Conservation (phyloP, 2,113 vertebrate species). For the Callipepla squamata region DNA sequence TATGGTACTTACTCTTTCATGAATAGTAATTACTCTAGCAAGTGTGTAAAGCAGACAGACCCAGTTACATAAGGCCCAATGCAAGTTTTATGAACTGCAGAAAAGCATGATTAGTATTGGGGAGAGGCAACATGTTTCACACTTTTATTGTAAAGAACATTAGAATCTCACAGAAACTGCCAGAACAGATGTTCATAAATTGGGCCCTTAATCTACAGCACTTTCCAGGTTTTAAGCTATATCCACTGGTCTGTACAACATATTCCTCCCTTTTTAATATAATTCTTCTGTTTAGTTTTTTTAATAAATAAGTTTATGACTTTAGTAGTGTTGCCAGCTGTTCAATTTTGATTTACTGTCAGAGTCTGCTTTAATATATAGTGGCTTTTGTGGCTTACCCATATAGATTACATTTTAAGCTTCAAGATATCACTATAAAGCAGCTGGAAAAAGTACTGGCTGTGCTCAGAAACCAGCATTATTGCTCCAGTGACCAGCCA, state of each 20-base stretch:
- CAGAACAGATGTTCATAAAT: conserved; percentile 74
- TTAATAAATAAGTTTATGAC: conserved; percentile 74
- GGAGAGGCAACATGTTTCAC: conserved; percentile 33
- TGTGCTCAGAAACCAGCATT: conserved; percentile 64
- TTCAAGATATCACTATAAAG: conserved; percentile 76
- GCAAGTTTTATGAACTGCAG: conserved; percentile 73
- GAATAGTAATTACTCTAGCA: conserved; percentile 50
- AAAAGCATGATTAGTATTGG: conserved; percentile 56
- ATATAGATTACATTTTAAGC: conserved; percentile 76
- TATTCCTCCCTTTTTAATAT: conserved; percentile 68
- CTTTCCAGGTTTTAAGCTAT: conserved; percentile 72
- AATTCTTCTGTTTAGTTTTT: conserved; percentile 74
- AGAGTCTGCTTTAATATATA: conserved; percentile 74
- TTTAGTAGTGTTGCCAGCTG: conserved; percentile 70
- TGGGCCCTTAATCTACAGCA: conserved; percentile 67
- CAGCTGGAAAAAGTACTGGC: conserved; percentile 71
- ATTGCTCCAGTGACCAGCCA: conserved; percentile 50
- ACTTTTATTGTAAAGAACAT: conserved; percentile 70
- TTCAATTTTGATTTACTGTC: conserved; percentile 73
- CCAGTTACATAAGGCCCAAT: conserved; percentile 22
- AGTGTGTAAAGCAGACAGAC: conserved; percentile 55
- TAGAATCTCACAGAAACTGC: conserved; percentile 61
- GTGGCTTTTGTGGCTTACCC: conserved; percentile 74
- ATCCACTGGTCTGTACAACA: conserved; percentile 59
- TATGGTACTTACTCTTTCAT: background rate